Percentiles rank a stretch among this genome's conserved stretches.
phyloP scores from a whole-genome alignment of 2,888 invertebrate species.

The Tipula unca region DNA sequence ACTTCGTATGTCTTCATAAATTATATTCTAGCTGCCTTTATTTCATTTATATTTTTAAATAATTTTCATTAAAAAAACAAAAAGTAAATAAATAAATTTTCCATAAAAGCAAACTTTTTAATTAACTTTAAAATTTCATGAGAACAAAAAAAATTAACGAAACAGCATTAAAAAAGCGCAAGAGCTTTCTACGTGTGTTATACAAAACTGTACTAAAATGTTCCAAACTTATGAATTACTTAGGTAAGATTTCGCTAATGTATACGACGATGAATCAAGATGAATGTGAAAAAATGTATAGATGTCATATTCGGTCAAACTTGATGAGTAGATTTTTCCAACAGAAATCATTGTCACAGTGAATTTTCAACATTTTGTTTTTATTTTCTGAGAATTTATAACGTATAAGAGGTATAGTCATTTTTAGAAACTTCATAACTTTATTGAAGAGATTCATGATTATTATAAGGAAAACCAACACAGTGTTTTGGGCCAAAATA shows the following conservation, averaged over 20 bases:
- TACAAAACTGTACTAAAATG: neutral
- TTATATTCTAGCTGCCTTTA: neutral
- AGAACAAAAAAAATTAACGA: neutral
- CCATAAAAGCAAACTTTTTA: neutral
- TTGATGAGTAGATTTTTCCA: neutral
- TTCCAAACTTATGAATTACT: neutral
- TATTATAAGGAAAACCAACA: too few species aligned
- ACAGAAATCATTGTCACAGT: neutral
- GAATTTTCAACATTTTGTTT: too few species aligned
- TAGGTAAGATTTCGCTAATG: neutral
- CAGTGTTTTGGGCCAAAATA: too few species aligned
- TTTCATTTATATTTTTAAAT: neutral
- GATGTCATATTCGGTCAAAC: neutral
- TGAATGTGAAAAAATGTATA: neutral
- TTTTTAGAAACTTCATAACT: too few species aligned
- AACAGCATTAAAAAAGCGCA: neutral
- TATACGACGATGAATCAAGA: neutral
- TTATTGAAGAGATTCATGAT: too few species aligned
- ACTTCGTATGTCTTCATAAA: neutral
- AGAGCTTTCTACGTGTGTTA: neutral
- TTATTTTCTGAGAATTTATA: neutral
- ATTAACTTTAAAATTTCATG: neutral
- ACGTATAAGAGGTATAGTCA: too few species aligned
- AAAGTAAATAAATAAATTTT: neutral
- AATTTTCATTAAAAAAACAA: neutral